Evolutionary conservation across 2,113 vertebrate genomes (phyloP), one percentile per base, ranked within the genome.

Genomic region (Tachuris rubrigastra): DNA sequence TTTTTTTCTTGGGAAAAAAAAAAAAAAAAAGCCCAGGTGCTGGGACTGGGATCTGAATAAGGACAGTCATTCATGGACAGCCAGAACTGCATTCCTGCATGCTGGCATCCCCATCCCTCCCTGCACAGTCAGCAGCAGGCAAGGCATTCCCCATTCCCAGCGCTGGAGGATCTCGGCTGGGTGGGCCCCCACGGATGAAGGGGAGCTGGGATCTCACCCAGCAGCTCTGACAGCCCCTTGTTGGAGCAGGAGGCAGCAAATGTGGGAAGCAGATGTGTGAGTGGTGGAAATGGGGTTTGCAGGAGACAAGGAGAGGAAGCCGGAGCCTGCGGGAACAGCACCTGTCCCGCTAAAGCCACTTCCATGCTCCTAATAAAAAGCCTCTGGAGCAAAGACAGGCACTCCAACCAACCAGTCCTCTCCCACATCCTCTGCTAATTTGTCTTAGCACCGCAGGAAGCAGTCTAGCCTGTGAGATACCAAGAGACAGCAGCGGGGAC

Each of bases 251-350:
- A 80, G 85, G 82, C 85, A 85, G 83, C 63, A 53, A 69, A 95
- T 44, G 47, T 56, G 81, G 74, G 78, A 93, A 95, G 75, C 95
- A 96, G 95, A 90, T 80, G 93, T 68, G 44, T 0, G 2, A 65
- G 65, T 0, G 17, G 58, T 87, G 74, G 77, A 85, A 89, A 77
- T 75, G 0, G 2, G 81, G 81, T 82, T 94, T 72, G 69, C 92
- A 93, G 87, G 42, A 77, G 89, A 41, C 25, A 2, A 20, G 91
- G 79, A 23, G 4, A 75, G 69, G 87, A 85, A 91, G 44, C 44
- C 5, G 0, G 55, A 66, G 78, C 74, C 90, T 3, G 3, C 2
- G 0, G 85, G 84, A 95, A 4, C 90, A 60, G 85, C 94, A 95
- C 90, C 88, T 94, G 90, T 6, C 74, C 66, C 2, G 1, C 62